Base-by-base conservation (phyloP, 2,113 vertebrate species). In the Hydrochoerus hydrochaeris region DNA sequence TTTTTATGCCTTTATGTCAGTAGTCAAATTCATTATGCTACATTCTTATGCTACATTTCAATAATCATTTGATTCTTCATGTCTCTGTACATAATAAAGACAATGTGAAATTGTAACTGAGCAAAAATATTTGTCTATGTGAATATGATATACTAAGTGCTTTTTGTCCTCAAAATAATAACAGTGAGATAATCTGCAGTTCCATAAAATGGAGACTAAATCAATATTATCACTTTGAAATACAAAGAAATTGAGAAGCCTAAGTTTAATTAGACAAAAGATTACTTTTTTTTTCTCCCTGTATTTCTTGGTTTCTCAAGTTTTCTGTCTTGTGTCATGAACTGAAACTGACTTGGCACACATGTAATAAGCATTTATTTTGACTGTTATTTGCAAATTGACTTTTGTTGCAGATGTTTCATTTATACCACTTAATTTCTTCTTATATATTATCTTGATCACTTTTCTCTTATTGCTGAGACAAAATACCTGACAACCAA, bases 221-320 rank as follows among this genome's bases (percentile, higher is more conserved):
- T 91, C 97, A 95, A 95, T 97, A 90, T 94, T 97, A 63, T 80
- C 83, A 91, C 58, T 95, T 96, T 93, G 24, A 54, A 93, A 83
- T 86, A 95, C 30, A 95, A 62, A 95, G 94, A 96, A 88, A 63
- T 84, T 78, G 81, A 93, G 44, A 84, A 69, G 86, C 46, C 32
- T 38, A 62, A 80, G 67, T 32, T 91, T 62, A 96, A 1, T 44
- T 93, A 54, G 90, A 19, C 32, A 60, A 80, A 44, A 73, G 22
- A 49, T 84, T 60, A 1, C 32, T 93, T 82, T 60, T 82, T 49
- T 46, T 82, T 3, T n/a, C n/a, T 82, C 82, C 13, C 4, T n/a
- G 35, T 62, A 52, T 63, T 89, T 93, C 57, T 91, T 7, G 32
- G 19, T 69, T 71, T 91, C n/a, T 85, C 28, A 60, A 78, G 1